These are phyloP conservation scores for Kradibia gibbosae DNA, from an alignment of 1,140 invertebrate species.

Conservation along the genomic window DNA sequence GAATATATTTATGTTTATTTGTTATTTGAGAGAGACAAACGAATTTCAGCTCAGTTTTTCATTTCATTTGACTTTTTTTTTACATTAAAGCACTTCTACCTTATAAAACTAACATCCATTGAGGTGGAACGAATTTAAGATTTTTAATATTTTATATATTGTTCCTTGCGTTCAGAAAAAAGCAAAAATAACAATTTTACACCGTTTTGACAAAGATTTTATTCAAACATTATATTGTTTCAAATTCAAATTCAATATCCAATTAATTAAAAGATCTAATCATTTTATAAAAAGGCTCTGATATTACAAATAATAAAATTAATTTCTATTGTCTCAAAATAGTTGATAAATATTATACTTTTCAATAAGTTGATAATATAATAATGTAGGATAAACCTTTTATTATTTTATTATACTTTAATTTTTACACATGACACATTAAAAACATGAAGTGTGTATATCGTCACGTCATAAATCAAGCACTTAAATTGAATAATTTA, in stretches of 20 bases:
- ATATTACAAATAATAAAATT: no score
- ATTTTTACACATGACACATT: no score
- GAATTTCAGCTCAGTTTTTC: constrained; percentile 33
- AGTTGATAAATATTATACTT: no score
- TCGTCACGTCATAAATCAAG: no score
- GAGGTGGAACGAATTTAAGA: not conserved
- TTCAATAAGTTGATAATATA: no score
- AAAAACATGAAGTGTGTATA: no score
- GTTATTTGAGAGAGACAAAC: constrained; percentile 35
- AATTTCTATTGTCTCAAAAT: no score
- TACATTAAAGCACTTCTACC: not conserved
- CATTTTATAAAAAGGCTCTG: no score
- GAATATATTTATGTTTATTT: constrained; percentile 43
- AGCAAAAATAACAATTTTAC: not conserved
- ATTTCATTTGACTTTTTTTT: constrained; percentile 25
- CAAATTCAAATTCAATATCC: not conserved
- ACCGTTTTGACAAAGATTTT: not conserved
- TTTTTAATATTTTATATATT: not conserved
- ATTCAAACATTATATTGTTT: not conserved
- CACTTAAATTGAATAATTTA: no score
- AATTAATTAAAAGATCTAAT: not conserved
- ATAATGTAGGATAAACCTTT: no score
- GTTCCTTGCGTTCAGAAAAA: not conserved
- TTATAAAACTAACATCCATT: not conserved
- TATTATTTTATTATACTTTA: no score